Evolutionary conservation across 2,797 vertebrate species (phyloP), one percentile per base, ranked within the genome.

Genomic region (Calcarius lapponicus): DNA sequence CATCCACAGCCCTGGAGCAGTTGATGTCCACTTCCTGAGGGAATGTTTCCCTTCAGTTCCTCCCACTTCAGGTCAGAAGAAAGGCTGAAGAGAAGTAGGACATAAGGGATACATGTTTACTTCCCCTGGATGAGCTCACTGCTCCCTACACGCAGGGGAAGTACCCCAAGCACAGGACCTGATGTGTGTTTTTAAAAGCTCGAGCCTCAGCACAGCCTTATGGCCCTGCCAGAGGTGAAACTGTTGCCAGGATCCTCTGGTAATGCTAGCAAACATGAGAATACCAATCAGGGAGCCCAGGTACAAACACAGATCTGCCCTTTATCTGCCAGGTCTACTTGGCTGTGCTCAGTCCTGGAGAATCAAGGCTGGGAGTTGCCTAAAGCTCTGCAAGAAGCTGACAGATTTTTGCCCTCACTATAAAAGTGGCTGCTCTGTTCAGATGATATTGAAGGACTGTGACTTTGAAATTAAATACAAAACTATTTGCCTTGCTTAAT

Each of bases 11-110:
- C 10, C 42, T 1, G 2, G 16, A 54, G 8, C 31, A 81, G 17
- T 45, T 67, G 0, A 0, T 17, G 5, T 42, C 24, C 7, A 3
- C 26, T 31, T 80, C 43, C 54, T 28, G 19, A 29, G 8, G 43
- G 17, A 10, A 4, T 31, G 70, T 48, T 56, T 29, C n/a, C 40
- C 40, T 32, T 56, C 22, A 4, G 13, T 42, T 64, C 26, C 67
- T 73, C 28, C 28, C 6, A 4, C 34, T 54, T 53, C 3, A 32
- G 47, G 42, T 16, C 51, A 4, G 2, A 34, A 61, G 9, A 47
- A 53, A 36, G 32, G 7, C 5, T 65, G 17, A 5, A 75, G 25
- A 7, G 54, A 21, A 11, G 19, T 1, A 21, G 10, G 9, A 20
- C 25, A 7, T 11, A 25, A 13, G 24, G 9, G 29, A n/a, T 31